A percentile compares a stretch with the other conserved stretches of the same genome.
Evolutionary conservation across 2,113 vertebrate genomes (phyloP).

Genomic region (Sphaerodactylus townsendi): DNA sequence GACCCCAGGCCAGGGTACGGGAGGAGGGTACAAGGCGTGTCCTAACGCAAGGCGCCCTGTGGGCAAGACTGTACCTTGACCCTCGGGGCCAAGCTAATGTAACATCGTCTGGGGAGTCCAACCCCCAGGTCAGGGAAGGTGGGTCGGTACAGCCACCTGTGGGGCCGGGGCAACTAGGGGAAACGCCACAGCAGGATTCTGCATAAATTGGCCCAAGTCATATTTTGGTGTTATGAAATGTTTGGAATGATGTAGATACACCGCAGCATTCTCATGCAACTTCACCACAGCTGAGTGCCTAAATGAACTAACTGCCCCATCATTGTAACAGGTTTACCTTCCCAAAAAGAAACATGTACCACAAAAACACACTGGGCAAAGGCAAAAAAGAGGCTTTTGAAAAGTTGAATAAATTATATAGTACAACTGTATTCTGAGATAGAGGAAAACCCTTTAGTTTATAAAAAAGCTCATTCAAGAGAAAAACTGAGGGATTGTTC

Average conservation of each 20-base stretch:
- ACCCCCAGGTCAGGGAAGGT: too few species aligned
- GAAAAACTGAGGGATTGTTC: neutral
- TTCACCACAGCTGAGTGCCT: neutral
- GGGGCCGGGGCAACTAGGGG: too few species aligned
- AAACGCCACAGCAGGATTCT: neutral
- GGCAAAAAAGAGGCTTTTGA: neutral
- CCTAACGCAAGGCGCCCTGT: too few species aligned
- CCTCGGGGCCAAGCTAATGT: too few species aligned
- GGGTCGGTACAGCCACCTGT: too few species aligned
- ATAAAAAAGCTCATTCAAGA: neutral
- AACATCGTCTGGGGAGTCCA: too few species aligned
- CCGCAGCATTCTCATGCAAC: neutral
- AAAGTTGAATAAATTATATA: neutral
- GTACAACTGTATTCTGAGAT: too few species aligned
- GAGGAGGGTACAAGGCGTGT: too few species aligned
- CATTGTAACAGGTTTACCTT: neutral
- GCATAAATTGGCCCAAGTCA: too few species aligned
- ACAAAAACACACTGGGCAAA: neutral
- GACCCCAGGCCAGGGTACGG: too few species aligned
- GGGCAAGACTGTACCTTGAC: too few species aligned
- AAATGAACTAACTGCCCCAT: neutral
- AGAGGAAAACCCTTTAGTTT: neutral
- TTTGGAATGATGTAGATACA: neutral
- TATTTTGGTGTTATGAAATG: neutral
- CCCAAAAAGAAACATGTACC: neutral